Evolutionary conservation across 2,797 vertebrate genomes (phyloP).

Genomic region (Intellagama lesueurii): DNA sequence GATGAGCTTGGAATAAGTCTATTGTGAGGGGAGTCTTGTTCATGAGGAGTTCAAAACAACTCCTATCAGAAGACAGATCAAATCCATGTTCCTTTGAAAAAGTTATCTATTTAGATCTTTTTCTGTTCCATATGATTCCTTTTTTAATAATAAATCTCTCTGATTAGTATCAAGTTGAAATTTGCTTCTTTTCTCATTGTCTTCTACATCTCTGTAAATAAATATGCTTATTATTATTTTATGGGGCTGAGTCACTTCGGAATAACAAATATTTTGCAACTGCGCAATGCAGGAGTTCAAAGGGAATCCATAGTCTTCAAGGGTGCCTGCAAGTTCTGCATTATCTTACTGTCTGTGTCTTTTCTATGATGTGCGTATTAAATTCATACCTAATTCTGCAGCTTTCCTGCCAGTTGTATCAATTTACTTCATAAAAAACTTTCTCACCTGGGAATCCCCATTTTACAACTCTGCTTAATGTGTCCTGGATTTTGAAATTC

Average conservation of each 20-base stretch:
- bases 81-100: background rate
- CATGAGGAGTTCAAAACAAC: background rate
- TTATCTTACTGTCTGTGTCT: background rate
- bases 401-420: background rate
- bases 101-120: background rate
- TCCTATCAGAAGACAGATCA: background rate
- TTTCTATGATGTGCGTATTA: background rate
- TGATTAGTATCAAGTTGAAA: background rate
- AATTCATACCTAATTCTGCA: background rate
- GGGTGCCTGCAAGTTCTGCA: background rate
- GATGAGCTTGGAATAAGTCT: no score
- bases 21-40: background rate
- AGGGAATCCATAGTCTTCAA: background rate
- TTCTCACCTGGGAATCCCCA: background rate
- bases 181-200: background rate
- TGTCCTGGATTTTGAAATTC: conserved; percentile 10
- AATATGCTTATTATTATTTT: background rate
- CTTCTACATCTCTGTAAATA: background rate
- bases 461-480: background rate
- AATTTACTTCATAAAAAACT: background rate
- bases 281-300: background rate
- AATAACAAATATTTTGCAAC: background rate
- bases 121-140: background rate
- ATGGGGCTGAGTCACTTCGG: background rate
- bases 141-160: background rate